Evolutionary conservation across 37 sponge, comb jelly and placozoan species (phyloP), one percentile per base, ranked within the genome.

Genomic region (Aphrocallistes beatrix): DNA sequence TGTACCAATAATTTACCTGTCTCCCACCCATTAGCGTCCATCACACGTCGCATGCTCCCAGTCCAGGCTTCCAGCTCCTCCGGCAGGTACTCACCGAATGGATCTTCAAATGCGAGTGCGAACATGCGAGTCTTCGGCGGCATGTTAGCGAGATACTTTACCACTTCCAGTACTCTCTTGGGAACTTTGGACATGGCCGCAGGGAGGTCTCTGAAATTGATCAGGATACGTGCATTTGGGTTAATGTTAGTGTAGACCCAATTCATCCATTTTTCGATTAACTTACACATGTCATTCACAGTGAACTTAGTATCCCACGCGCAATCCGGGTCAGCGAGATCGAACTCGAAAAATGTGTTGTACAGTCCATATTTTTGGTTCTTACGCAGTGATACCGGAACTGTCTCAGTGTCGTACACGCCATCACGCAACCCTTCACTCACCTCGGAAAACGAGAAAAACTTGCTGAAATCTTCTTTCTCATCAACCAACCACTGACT

Each of bases 31-130:
- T 85, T 85, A 37, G 75, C 19, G 39, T 90, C 85, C 95, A 94
- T 94, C 51, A 47, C 84, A 23, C 81, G 84, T 0, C 95, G 84
- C 25, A 92, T 25, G 38, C 87, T 84, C 9, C 51, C 86, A 0
- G 92, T 94, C 95, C 95, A 94, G 23, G 85, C 90, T 36, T 37
- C 91, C 51, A 94, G 42, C 50, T 92, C 89, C 75, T 90, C 91
- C 19, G 92, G 92, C 23, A 94, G 89, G 38, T 60, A 87, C n/a
- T 90, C 86, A n/a, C 95, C 95, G 0, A 85, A 50, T 1, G 89
- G 89, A 37, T 94, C 95, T 92, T 94, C 95, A 39, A 84, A 94
- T 36, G 36, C 37, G 19, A 94, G 30, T 1, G 84, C 95, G 42
- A 89, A 88, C 84, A 86, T 40, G 23, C 89, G 87, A 25, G 83